phyloP scores from a whole-genome alignment of 1,140 invertebrate genomes.

The Ceratoteleas bidentatus region DNA sequence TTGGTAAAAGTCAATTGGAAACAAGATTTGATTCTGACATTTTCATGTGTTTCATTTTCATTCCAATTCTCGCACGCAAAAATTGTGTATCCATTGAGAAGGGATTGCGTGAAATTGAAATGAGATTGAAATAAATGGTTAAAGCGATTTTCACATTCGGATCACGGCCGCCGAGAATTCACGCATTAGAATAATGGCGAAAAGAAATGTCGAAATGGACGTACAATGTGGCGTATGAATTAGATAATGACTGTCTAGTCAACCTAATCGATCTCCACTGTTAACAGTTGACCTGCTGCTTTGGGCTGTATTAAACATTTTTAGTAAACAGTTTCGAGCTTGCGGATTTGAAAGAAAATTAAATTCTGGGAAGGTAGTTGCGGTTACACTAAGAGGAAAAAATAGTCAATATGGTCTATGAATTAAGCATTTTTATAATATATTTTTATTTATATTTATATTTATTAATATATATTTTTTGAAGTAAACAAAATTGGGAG shows the following conservation, averaged over 20 bases:
- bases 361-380: no score
- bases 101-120: conserved; percentile 5
- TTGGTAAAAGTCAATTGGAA: no score
- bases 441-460: no score
- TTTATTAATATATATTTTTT: no score
- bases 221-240: conserved; percentile 40
- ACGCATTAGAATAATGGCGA: conserved; percentile 32
- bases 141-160: conserved; percentile 24
- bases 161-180: conserved; percentile 35
- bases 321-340: neutral
- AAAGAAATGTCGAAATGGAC: conserved; percentile 38
- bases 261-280: conserved; percentile 37
- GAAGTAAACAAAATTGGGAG: no score
- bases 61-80: no score
- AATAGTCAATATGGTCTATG: no score
- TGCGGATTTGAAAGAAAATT: neutral
- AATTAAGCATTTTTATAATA: no score
- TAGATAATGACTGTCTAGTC: conserved; percentile 41
- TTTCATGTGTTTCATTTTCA: no score
- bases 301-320: conserved; percentile 5
- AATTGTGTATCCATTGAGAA: neutral
- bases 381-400: no score
- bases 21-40: no score
- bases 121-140: conserved; percentile 11
- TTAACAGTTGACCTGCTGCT: conserved; percentile 14